These are phyloP conservation scores for Spheniscus mendiculus DNA, from an alignment of 2,113 vertebrate species.

Conservation along the genomic window DNA sequence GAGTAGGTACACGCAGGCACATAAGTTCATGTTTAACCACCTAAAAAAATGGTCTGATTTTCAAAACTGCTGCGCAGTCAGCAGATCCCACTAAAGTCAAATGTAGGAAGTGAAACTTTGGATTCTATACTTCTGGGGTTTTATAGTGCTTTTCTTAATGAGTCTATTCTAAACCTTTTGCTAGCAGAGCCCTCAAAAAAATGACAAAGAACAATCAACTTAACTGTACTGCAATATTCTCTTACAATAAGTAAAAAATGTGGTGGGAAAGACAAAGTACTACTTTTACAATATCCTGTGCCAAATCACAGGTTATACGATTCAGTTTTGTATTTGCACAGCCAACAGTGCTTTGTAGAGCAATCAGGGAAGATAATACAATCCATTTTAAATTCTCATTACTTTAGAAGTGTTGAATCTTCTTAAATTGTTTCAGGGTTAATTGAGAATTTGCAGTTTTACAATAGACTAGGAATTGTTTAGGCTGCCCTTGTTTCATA, in stretches of 20 bases:
- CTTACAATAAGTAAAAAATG: constrained; percentile 32
- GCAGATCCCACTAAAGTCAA: not conserved
- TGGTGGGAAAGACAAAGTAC: constrained; percentile 28
- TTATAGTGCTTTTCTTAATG: not conserved
- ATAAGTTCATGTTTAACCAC: not conserved
- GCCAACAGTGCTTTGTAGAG: constrained; percentile 33
- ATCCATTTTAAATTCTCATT: constrained; percentile 59
- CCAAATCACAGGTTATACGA: constrained; percentile 36
- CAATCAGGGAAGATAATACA: constrained; percentile 49
- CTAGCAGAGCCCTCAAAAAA: not conserved
- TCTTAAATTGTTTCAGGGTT: constrained; percentile 51
- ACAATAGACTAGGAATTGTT: constrained; percentile 39
- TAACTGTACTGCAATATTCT: not conserved
- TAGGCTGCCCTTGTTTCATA: not conserved
- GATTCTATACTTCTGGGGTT: not conserved
- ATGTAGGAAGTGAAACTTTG: not conserved
- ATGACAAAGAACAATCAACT: not conserved
- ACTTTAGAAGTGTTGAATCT: constrained; percentile 52
- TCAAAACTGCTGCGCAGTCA: not conserved
- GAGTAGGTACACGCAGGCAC: accelerated
- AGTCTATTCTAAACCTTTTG: not conserved
- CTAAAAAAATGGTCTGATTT: not conserved
- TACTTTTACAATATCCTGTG: constrained; percentile 26
- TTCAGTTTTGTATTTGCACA: constrained; percentile 37
- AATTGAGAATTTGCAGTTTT: constrained; percentile 42